These are phyloP conservation scores for Corydoras sp. DNA, from an alignment of 2,113 vertebrate species.

Conservation along the genomic window DNA sequence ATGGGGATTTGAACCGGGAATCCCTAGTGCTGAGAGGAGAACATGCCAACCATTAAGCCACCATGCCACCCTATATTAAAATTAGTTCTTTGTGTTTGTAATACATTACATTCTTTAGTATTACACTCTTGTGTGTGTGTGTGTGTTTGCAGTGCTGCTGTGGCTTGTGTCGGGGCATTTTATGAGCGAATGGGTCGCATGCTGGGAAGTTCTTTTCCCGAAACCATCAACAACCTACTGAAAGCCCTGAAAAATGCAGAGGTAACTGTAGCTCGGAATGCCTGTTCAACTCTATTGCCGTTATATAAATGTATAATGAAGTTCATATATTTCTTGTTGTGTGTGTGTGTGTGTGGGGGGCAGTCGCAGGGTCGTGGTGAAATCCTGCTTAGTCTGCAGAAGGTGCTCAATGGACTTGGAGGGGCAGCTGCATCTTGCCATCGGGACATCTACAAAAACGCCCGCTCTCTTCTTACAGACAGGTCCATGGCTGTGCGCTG, in stretches of 20 bases:
- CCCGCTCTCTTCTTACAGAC: conserved; percentile 88
- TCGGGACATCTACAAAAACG: conserved; percentile 95
- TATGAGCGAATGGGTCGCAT: conserved; percentile 98
- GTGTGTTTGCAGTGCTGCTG: conserved; percentile 76
- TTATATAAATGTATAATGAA: too few species aligned
- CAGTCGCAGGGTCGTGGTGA: conserved; percentile 95
- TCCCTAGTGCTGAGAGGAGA: too few species aligned
- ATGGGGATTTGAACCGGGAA: too few species aligned
- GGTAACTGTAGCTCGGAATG: conserved; percentile 69
- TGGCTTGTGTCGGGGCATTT: conserved; percentile 95
- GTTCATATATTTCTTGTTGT: not conserved
- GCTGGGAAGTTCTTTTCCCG: conserved; percentile 95
- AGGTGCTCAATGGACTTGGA: conserved; percentile 86
- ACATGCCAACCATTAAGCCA: too few species aligned
- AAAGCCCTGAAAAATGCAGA: conserved; percentile 96
- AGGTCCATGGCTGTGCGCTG: conserved; percentile 96
- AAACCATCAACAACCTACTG: conserved; percentile 94
- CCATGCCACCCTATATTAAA: too few species aligned
- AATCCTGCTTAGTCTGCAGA: conserved; percentile 94
- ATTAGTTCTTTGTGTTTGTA: too few species aligned
- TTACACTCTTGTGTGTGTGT: not conserved
- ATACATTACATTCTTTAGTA: too few species aligned
- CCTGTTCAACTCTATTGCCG: not conserved
- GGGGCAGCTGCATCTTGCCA: conserved; percentile 96
- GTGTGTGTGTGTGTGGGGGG: conserved; percentile 17